Conservation (phyloP, 2,797 vertebrate genomes). For the Urosaurus nigricauda region DNA sequence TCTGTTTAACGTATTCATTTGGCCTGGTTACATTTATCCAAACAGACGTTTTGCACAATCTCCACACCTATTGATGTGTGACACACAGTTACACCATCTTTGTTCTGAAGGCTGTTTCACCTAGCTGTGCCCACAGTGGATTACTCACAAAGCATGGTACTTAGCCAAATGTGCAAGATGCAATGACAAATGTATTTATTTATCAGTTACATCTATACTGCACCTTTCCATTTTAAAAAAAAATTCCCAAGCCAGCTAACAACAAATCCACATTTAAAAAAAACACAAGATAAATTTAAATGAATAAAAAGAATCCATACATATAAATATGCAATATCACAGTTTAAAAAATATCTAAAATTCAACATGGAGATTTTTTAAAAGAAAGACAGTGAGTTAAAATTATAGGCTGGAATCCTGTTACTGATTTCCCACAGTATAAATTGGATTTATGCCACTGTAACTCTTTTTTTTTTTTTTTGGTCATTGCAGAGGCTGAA, state of each 20-base stretch:
- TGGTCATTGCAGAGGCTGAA: no score
- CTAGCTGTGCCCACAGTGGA: not conserved
- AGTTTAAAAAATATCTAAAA: not conserved
- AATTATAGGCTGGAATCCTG: no score
- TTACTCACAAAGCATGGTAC: not conserved
- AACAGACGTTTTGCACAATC: not conserved
- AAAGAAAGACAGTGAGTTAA: not conserved
- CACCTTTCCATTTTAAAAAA: not conserved
- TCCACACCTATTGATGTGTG: not conserved
- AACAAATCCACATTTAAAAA: not conserved
- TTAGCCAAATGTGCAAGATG: not conserved
- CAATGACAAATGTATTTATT: not conserved
- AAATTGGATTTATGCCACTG: no score
- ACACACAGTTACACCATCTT: not conserved
- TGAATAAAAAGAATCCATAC: not conserved
- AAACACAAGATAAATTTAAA: not conserved
- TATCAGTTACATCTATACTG: not conserved
- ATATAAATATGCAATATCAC: not conserved
- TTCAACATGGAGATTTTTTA: not conserved
- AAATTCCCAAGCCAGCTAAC: not conserved
- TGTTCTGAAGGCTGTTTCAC: not conserved
- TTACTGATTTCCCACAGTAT: no score
- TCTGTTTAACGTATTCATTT: no score
- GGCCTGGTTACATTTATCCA: not conserved
- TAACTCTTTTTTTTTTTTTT: no score